Evolutionary conservation across 2,113 vertebrate species (phyloP).

Genomic region (Alaudala cheleensis): DNA sequence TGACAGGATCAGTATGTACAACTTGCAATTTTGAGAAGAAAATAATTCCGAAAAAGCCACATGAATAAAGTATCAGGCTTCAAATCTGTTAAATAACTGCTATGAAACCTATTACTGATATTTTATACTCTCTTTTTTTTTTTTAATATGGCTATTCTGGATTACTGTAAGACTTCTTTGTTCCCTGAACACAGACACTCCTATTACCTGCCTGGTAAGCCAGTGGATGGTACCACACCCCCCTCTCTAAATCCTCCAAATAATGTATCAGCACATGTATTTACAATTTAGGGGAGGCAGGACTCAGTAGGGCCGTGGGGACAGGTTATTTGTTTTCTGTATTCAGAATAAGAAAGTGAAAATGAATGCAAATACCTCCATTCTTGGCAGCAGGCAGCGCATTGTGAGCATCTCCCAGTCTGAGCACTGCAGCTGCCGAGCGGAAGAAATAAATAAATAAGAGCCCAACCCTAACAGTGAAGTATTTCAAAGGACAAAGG

Average conservation of each 20-base stretch:
- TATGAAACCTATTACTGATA: background rate
- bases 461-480: conserved; percentile 2
- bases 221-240: background rate
- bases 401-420: conserved; percentile 50
- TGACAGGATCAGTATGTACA: background rate
- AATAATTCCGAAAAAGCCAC: background rate
- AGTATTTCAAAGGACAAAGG: conserved; percentile 48
- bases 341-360: conserved; percentile 47
- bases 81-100: background rate
- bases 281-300: background rate
- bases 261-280: background rate
- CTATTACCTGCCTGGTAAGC: background rate
- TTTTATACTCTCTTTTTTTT: background rate
- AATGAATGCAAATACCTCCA: conserved; percentile 55
- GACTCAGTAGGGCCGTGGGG: background rate
- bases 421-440: conserved; percentile 39
- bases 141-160: background rate
- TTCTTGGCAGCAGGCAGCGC: conserved; percentile 54
- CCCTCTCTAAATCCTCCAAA: background rate
- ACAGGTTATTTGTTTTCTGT: background rate
- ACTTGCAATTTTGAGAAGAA: background rate
- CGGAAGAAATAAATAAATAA: conserved; percentile 44
- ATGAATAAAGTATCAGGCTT: background rate
- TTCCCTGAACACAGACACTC: background rate
- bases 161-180: background rate